Evolutionary conservation across 2,888 invertebrate genomes (phyloP), one percentile per base, ranked within the genome.

Genomic region (Gibbula magus): DNA sequence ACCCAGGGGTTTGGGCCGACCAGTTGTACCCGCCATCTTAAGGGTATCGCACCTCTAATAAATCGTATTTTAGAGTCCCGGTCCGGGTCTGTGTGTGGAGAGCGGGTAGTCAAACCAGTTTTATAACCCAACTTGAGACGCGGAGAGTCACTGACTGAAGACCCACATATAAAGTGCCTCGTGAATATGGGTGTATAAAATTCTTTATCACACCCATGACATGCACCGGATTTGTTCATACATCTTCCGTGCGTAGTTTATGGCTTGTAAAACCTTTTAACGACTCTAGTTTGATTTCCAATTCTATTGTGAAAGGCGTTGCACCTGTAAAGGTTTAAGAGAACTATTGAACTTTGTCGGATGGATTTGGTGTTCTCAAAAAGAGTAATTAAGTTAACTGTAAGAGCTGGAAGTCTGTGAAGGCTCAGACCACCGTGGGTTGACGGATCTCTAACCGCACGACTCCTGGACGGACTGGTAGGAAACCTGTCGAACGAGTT

Each of bases 401-500:
- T 45, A 13, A 10, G 45, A 10, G 45, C 45, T 45, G 4, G 45
- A 45, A 1, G 61, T 25, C 25, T 29, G 61, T 29, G 61, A 22
- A 25, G 18, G 61, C 25, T n/a, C 7, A 70, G 20, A 35, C 70
- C 70, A 70, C 70, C 70, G 39, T 70, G 35, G 70, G 70, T 35
- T 16, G 70, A 35, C 8, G 39, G 70, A 70, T 70, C 70, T 70
- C 35, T 70, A 70, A 35, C 39, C 39, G 70, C 70, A 32, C 35
- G 70, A 70, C 70, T 25, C 35, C 32, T 18, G 32, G 70, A 20
- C n/a, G 10, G 20, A 56, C 25, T 13, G 25, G 20, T 1, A 45
- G 10, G 56, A 70, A 70, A 70, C 70, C 70, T 39, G 70, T 70
- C 39, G 20, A 35, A 70, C 70, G n/a, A 70, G 70, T 70, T 70